Percentiles rank a stretch among this genome's conserved stretches.
phyloP scores from a whole-genome alignment of 1,140 invertebrate genomes.

The Drosophila sturtevanti region DNA sequence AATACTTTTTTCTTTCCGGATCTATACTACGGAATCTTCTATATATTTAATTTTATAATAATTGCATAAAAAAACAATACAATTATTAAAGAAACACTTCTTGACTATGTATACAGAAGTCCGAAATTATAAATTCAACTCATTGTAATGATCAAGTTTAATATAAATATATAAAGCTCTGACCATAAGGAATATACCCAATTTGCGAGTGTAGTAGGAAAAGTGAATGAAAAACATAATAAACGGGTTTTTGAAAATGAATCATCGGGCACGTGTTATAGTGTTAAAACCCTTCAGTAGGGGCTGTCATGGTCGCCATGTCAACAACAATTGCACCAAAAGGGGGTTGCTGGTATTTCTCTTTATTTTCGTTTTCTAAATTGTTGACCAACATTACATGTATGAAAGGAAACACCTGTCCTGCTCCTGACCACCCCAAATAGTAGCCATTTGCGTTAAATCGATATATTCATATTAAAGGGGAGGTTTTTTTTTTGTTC shows the following conservation, averaged over 20 bases:
- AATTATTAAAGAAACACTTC: no score
- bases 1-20: no score
- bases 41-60: no score
- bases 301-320: constrained; percentile 45
- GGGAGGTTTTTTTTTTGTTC: constrained; percentile 28
- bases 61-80: no score
- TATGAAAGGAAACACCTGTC: constrained; percentile 38
- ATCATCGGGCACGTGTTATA: constrained; percentile 15
- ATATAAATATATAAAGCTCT: no score
- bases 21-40: no score
- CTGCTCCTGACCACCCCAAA: constrained; percentile 38
- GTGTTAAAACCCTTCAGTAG: constrained; percentile 19
- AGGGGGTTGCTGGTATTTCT: constrained; percentile 6
- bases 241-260: background rate
- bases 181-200: no score
- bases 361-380: constrained; percentile 21
- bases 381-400: constrained; percentile 60
- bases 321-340: constrained; percentile 32
- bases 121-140: no score
- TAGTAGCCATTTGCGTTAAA: constrained; percentile 38
- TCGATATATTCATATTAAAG: constrained; percentile 34
- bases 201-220: no score
- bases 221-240: no score
- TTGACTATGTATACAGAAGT: no score
- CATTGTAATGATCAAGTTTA: no score